Evolutionary conservation across 2,888 invertebrate genomes (phyloP).

Genomic region (Ectobius pallidus): DNA sequence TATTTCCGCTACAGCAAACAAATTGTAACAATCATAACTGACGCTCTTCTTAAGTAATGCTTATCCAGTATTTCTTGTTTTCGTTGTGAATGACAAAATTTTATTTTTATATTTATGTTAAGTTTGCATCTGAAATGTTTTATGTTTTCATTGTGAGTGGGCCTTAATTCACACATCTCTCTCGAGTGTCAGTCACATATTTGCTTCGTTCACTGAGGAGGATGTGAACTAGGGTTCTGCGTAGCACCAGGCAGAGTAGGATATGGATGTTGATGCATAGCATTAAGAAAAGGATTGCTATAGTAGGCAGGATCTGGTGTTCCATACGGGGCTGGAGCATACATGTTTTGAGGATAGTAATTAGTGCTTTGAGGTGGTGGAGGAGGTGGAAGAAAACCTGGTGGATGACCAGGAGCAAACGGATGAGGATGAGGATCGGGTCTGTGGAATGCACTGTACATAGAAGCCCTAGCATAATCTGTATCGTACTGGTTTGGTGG

Average conservation of each 20-base stretch:
- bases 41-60: too few species aligned
- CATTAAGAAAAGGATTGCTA: slow-evolving; percentile 38
- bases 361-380: slow-evolving; percentile 30
- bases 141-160: too few species aligned
- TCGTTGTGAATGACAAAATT: too few species aligned
- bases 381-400: slow-evolving; percentile 27
- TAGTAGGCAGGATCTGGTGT: slow-evolving; percentile 35
- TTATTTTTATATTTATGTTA: too few species aligned
- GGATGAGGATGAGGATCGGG: slow-evolving; percentile 44
- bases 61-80: too few species aligned
- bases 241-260: slow-evolving; percentile 28
- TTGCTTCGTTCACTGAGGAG: not conserved
- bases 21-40: too few species aligned
- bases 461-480: slow-evolving; percentile 43
- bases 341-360: slow-evolving; percentile 41
- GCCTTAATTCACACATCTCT: slow-evolving; percentile 13
- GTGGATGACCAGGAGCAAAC: slow-evolving; percentile 21
- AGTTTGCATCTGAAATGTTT: too few species aligned
- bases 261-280: slow-evolving; percentile 39
- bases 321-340: slow-evolving; percentile 35
- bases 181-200: too few species aligned
- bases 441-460: slow-evolving; percentile 46
- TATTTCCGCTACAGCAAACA: too few species aligned
- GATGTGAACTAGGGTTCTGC: slow-evolving; percentile 15
- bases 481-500: slow-evolving; percentile 36